phyloP scores from a whole-genome alignment of 2,113 vertebrate species.

The Toxostoma redivivum region DNA sequence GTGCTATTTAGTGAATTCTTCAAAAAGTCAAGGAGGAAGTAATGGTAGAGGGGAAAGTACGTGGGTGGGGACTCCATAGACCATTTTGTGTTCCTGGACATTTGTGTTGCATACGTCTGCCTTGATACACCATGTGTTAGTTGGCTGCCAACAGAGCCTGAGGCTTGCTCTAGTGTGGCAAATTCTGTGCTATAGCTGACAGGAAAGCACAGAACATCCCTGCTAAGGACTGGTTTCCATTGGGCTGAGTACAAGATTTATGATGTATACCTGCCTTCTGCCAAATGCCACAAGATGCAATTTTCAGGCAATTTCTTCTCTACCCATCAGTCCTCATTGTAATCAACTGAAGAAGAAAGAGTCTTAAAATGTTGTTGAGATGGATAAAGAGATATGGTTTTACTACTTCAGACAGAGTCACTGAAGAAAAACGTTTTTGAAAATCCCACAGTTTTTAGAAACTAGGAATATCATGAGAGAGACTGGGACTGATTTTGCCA shows the following conservation, averaged over 20 bases:
- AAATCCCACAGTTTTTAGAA: not conserved
- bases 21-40: not conserved
- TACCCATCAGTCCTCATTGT: not conserved
- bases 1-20: not conserved
- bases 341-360: not conserved
- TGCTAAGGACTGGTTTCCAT: not conserved
- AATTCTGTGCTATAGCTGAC: not conserved
- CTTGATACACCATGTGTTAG: rapidly evolving
- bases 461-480: not conserved
- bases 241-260: not conserved
- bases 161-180: not conserved
- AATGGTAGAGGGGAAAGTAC: not conserved
- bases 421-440: not conserved
- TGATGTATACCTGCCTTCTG: not conserved
- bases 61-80: rapidly evolving
- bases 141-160: not conserved
- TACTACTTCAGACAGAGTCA: not conserved
- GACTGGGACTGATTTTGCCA: not conserved
- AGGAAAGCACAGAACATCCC: not conserved
- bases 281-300: not conserved
- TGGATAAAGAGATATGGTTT: not conserved
- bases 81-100: not conserved
- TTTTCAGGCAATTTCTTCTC: not conserved
- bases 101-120: rapidly evolving
- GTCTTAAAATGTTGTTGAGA: not conserved